Percentiles rank a stretch among this genome's conserved stretches.
These are phyloP conservation scores for Phoebastria nigripes DNA, from an alignment of 2,797 vertebrate genomes.

Conservation along the genomic window DNA sequence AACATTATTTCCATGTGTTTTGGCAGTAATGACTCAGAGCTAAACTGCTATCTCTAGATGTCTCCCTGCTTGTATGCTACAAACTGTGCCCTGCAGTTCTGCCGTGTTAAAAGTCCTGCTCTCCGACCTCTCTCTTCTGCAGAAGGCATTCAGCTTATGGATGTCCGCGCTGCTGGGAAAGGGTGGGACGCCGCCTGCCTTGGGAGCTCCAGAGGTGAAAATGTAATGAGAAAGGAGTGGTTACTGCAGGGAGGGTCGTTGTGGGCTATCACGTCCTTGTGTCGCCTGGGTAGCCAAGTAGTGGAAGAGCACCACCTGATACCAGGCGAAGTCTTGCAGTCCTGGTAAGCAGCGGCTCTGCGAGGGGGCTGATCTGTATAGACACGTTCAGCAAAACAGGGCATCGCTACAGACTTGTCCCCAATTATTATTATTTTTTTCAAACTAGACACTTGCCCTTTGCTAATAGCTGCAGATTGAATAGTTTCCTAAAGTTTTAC, in stretches of 20 bases:
- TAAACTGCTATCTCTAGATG: not conserved
- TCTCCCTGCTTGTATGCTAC: not conserved
- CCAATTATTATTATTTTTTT: not conserved
- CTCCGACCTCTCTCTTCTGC: not conserved
- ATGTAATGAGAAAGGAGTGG: not conserved
- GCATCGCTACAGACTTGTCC: not conserved
- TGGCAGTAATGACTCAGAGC: slow-evolving; percentile 14
- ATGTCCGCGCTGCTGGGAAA: rapidly evolving
- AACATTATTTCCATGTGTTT: slow-evolving; percentile 25
- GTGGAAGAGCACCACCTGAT: not conserved
- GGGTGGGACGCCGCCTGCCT: not conserved
- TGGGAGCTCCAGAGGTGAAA: not conserved
- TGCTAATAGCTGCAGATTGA: not conserved
- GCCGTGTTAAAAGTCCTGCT: not conserved
- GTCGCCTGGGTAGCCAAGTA: not conserved
- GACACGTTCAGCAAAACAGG: rapidly evolving
- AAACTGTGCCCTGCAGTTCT: not conserved
- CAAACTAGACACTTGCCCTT: not conserved
- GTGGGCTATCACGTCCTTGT: not conserved
- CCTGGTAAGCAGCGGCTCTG: not conserved
- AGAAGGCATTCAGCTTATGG: not conserved
- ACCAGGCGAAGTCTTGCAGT: not conserved
- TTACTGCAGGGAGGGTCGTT: not conserved
- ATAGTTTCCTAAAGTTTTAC: not conserved
- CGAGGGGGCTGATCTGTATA: not conserved